Percentiles rank a stretch among this genome's conserved stretches.
phyloP scores from a whole-genome alignment of 2,113 vertebrate species.

The Lagopus leucura region DNA sequence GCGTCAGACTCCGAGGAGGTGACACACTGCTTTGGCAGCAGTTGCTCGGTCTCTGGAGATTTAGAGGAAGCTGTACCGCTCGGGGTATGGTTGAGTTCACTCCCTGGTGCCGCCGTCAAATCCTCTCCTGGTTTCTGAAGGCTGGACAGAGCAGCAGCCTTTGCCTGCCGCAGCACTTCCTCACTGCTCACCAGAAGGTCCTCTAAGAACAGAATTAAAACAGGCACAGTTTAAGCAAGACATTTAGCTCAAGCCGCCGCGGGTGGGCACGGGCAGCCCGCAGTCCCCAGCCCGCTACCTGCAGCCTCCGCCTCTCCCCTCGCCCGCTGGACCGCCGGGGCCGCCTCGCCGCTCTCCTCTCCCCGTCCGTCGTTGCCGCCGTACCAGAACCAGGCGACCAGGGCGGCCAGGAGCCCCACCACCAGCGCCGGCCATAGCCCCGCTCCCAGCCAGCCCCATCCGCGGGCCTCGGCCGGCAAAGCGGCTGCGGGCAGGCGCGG shows the following conservation, averaged over 20 bases:
- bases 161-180: not conserved
- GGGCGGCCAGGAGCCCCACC: slow-evolving; percentile 50
- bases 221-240: accelerated
- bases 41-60: not conserved
- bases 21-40: not conserved
- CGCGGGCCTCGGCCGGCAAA: not conserved
- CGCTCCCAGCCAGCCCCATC: not conserved
- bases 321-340: not conserved
- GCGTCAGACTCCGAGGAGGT: not conserved
- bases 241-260: accelerated
- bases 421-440: slow-evolving; percentile 55
- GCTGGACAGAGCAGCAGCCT: not conserved
- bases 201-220: not conserved
- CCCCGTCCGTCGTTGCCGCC: not conserved
- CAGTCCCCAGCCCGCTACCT: not conserved
- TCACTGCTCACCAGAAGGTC: not conserved
- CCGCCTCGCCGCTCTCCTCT: not conserved
- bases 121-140: not conserved
- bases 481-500: not conserved
- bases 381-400: slow-evolving; percentile 69
- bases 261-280: not conserved
- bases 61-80: not conserved
- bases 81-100: not conserved
- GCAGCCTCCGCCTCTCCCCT: no score
- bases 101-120: not conserved